phyloP scores from a whole-genome alignment of 2,113 vertebrate genomes.

The Notarius quadriscutis region DNA sequence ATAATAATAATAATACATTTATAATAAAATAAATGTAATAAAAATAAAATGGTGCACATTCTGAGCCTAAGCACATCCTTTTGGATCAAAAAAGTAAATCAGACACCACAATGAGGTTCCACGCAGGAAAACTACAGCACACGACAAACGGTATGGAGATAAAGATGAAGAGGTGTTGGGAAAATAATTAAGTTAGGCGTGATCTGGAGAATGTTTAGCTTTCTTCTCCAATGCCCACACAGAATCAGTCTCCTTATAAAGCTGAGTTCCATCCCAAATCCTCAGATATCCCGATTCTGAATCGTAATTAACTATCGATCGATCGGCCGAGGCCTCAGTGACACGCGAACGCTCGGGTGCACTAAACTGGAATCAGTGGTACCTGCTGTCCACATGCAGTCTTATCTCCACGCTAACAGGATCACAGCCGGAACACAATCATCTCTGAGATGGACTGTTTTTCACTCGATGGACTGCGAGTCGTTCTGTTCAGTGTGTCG shows the following conservation, averaged over 20 bases:
- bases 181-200: not conserved
- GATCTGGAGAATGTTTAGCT: not conserved
- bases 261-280: not conserved
- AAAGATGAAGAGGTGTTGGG: not conserved
- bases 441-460: not conserved
- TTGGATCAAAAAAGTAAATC: not conserved
- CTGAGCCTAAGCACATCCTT: not conserved
- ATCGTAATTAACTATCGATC: not conserved
- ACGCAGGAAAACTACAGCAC: not conserved
- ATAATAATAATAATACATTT: too few relatives aligned
- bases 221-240: not conserved
- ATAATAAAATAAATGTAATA: not conserved
- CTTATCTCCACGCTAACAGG: not conserved
- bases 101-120: not conserved
- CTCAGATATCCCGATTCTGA: not conserved
- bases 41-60: not conserved
- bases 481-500: slow-evolving; percentile 60
- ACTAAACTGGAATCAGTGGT: not conserved
- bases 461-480: not conserved
- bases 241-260: not conserved
- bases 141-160: not conserved
- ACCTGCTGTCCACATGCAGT: not conserved
- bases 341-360: not conserved
- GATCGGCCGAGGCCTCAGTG: not conserved
- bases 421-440: not conserved